Conservation (phyloP, 2,797 vertebrate species). For the Coccyzus lansbergi region DNA sequence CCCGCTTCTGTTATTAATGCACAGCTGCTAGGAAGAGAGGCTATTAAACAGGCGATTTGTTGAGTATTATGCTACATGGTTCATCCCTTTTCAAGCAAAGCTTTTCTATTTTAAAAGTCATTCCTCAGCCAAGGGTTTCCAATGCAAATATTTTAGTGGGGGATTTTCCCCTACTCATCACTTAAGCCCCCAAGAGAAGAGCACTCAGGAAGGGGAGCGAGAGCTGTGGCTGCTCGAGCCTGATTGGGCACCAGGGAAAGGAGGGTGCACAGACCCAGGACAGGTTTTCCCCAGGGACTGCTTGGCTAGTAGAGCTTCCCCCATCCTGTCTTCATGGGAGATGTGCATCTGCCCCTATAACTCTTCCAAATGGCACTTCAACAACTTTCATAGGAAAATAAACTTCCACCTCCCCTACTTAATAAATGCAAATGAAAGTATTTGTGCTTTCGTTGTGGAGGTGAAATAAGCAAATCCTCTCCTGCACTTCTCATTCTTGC, state of each 20-base stretch:
- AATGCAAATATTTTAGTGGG: slow-evolving; percentile 37
- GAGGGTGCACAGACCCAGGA: background rate
- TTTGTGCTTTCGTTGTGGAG: background rate
- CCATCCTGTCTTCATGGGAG: background rate
- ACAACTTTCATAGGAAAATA: background rate
- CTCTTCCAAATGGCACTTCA: background rate
- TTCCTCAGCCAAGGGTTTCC: slow-evolving; percentile 22
- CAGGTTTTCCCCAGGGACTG: background rate
- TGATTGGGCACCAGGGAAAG: background rate
- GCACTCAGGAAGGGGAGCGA: background rate
- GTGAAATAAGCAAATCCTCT: background rate
- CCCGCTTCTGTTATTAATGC: slow-evolving; percentile 41
- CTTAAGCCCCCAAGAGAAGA: background rate
- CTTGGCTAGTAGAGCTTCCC: background rate
- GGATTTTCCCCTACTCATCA: slow-evolving; percentile 43
- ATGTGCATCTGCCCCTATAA: background rate
- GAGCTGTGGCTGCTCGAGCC: background rate
- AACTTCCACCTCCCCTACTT: fast-evolving
- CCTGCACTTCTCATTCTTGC: background rate
- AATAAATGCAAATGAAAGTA: background rate
- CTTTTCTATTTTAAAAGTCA: slow-evolving; percentile 58
- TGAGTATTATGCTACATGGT: slow-evolving; percentile 9
- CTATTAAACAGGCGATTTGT: slow-evolving; percentile 54
- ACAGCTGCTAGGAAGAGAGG: slow-evolving; percentile 46
- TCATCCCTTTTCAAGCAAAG: slow-evolving; percentile 58